Conservation (phyloP, 2,113 vertebrate species). For the Monopterus albus region DNA sequence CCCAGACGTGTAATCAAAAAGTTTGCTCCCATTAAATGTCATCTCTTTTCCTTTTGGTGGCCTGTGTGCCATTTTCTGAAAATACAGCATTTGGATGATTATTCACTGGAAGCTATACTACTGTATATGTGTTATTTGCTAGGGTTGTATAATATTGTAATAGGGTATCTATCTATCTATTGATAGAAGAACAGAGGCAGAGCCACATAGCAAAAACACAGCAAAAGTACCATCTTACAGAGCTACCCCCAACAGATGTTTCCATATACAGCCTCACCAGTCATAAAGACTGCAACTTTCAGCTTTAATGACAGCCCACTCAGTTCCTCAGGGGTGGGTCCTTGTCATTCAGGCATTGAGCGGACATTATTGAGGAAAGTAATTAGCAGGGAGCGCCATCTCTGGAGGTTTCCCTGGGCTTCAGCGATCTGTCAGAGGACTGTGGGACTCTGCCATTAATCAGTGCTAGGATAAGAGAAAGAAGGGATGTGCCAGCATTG, state of each 20-base stretch:
- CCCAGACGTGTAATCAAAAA: constrained; percentile 49
- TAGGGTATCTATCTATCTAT: too few species aligned
- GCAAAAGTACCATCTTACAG: constrained; percentile 25
- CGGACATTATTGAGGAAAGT: constrained; percentile 78
- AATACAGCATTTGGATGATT: background rate
- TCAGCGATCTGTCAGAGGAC: constrained; percentile 69
- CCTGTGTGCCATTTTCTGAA: constrained; percentile 5
- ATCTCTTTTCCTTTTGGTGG: background rate
- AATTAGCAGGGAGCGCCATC: constrained; percentile 79
- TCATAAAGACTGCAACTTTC: constrained; percentile 41
- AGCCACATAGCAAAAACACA: constrained; percentile 4
- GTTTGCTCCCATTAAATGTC: constrained; percentile 30
- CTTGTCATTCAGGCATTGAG: constrained; percentile 75
- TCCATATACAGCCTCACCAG: constrained; percentile 49
- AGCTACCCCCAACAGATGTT: constrained; percentile 35
- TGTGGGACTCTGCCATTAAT: constrained; percentile 76
- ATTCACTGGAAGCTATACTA: constrained; percentile 13
- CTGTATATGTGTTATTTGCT: too few species aligned
- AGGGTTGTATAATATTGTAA: background rate
- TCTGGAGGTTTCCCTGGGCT: constrained; percentile 75
- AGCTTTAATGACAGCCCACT: constrained; percentile 55
- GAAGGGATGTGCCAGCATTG: constrained; percentile 65
- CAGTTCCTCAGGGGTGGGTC: constrained; percentile 56
- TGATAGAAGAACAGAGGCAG: too few species aligned
- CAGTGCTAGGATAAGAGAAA: constrained; percentile 67